Evolutionary conservation across 2,113 vertebrate genomes (phyloP), one percentile per base, ranked within the genome.

Genomic region (Poeciliopsis occidentalis): DNA sequence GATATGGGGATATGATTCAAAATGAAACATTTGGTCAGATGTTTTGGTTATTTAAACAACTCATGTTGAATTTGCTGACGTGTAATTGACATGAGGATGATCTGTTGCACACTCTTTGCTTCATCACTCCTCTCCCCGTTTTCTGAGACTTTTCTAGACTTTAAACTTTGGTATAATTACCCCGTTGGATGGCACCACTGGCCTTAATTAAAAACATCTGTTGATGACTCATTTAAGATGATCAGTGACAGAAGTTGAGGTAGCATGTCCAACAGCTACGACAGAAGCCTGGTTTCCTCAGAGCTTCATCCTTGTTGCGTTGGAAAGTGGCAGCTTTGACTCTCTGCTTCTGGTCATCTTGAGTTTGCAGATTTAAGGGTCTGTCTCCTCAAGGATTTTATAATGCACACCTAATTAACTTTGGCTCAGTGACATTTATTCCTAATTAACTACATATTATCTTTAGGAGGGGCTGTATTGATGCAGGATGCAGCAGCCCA

Each of bases 211-310:
- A 90, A 88, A 67, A 86, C 76, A 80, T 82, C 82, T 78, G 88
- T 74, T 91, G 89, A 93, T 93, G 92, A 91, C 87, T 94, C 92
- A 88, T 87, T 93, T 88, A 85, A 81, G 86, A 57, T 78, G 81
- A 86, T 90, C 68, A 26, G 75, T 64, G 64, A 72, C 84, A 85
- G 77, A 71, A 81, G 79, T 85, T 60, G 70, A 72, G 80, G 73
- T 61, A 78, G 69, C 71, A 27, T 74, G 78, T 67, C 75, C 22
- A 68, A 73, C 85, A 72, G 82, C 71, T 76, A 44, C 32, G 67
- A 75, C 31, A 69, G 72, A 67, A 76, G 73, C 60, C 39, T 12
- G 31, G 66, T 54, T 72, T 64, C 84, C 77, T 78, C 78, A 5
- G 79, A 81, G 85, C 65, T 77, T 75, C 37, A 39, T 67, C 29